Base-by-base conservation (phyloP, 2,113 vertebrate species). In the Nycticryphes semicollaris region DNA sequence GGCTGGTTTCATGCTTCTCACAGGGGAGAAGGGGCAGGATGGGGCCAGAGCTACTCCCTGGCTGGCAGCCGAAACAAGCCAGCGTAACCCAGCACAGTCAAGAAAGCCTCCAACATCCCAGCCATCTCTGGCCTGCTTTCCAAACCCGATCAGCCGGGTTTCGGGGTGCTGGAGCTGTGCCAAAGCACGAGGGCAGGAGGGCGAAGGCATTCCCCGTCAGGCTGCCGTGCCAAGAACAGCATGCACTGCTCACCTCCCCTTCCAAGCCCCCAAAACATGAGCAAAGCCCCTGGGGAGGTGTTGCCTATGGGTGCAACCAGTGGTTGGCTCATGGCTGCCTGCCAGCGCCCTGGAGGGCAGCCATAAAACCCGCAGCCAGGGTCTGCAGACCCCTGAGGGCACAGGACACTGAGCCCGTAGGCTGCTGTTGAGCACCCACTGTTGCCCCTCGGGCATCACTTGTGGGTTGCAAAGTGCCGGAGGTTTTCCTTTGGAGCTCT, bases 381-480 rank as follows among this genome's bases (percentile, higher is more conserved):
- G 9, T 41, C 47, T 1, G 0, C 22, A 3, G 1, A 0, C 4
- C 39, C 50, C 68, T 39, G 39, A 5, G 59, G 27, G 64, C 73
- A 53, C 0, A 7, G 30, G 35, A 4, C 39, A 16, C 57, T 0
- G 6, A 80, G 63, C 53, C 16, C 33, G 0, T 2, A 4, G 1
- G 0, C 28, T 1, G 14, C 54, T 14, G 5, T 5, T 1, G 3
- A 63, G 62, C 69, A 6, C 20, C 50, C 41, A 0, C 27, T 2
- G 10, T 3, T 12, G 22, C 63, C 73, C 75, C 54, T 33, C 3
- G 5, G 43, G 84, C 57, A 16, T 67, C 74, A 2, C 64, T 37
- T 0, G 3, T 3, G 9, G 60, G 68, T 3, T 47, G 41, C 64
- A 39, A 62, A 14, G 75, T 0, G 43, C 74, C 7, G 17, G 47